phyloP scores from a whole-genome alignment of 1,140 invertebrate genomes.

The Scaptodrosophila lebanonensis region DNA sequence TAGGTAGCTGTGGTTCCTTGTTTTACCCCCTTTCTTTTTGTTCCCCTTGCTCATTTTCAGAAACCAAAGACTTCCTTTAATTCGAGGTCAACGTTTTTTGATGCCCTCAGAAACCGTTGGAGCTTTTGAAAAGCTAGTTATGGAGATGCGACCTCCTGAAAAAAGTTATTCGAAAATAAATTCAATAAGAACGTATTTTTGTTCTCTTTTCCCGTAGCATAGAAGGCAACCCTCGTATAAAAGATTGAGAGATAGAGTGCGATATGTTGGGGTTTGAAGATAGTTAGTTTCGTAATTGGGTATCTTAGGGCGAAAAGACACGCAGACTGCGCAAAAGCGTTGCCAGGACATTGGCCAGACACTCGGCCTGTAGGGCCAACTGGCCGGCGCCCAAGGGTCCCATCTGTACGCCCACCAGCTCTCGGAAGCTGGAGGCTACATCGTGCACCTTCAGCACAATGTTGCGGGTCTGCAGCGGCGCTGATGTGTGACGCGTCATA shows the following conservation, averaged over 20 bases:
- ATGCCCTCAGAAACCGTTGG: too few species aligned
- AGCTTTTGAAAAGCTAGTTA: too few species aligned
- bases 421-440: slow-evolving; percentile 87
- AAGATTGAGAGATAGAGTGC: slow-evolving; percentile 37
- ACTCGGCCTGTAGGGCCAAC: slow-evolving; percentile 85
- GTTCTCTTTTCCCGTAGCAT: too few species aligned
- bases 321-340: slow-evolving; percentile 88
- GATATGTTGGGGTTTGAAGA: slow-evolving; percentile 48
- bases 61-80: too few species aligned
- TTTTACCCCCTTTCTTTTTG: too few species aligned
- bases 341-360: slow-evolving; percentile 87
- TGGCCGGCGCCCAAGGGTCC: slow-evolving; percentile 79
- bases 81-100: too few species aligned
- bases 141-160: too few species aligned
- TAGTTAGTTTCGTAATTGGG: slow-evolving; percentile 4
- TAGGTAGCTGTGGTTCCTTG: too few species aligned
- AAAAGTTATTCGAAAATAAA: too few species aligned
- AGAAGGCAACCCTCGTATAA: too few species aligned
- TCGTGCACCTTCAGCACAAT: slow-evolving; percentile 88
- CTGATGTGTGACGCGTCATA: slow-evolving; percentile 85
- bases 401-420: slow-evolving; percentile 82
- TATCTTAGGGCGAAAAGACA: slow-evolving; percentile 84
- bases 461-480: slow-evolving; percentile 87
- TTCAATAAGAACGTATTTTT: too few species aligned
- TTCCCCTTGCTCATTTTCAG: too few species aligned